Conservation (phyloP, 2,797 vertebrate genomes). For the Falco columbarius region DNA sequence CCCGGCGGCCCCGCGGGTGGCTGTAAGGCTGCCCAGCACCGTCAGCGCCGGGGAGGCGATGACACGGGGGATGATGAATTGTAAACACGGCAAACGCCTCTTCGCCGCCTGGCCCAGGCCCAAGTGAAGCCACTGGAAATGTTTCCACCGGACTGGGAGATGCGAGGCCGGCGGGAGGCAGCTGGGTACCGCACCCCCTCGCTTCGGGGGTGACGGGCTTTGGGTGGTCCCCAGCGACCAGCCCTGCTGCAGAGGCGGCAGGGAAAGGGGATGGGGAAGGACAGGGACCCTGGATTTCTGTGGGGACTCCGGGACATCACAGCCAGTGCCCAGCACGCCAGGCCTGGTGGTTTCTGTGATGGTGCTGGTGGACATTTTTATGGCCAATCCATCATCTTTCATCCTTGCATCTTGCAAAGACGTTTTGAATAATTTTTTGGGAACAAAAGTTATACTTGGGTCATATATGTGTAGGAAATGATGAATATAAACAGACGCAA, state of each 20-base stretch:
- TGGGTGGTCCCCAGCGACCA: rapidly evolving
- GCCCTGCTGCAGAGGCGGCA: not conserved
- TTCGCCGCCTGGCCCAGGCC: not conserved
- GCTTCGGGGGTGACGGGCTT: not conserved
- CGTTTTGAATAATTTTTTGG: not conserved
- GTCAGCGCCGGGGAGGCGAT: not conserved
- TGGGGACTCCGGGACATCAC: not conserved
- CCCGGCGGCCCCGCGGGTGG: rapidly evolving
- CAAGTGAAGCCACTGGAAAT: not conserved
- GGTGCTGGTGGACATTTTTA: not conserved
- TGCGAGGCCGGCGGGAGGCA: not conserved
- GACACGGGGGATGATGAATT: not conserved
- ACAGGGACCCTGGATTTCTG: not conserved
- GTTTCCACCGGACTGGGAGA: not conserved
- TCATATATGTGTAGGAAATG: not conserved
- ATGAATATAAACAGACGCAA: not conserved
- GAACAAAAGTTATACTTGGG: not conserved
- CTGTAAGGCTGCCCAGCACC: not conserved
- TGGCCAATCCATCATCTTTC: not conserved
- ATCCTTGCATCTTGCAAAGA: not conserved
- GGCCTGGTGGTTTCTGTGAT: not conserved
- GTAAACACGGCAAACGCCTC: not conserved
- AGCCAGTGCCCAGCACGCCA: rapidly evolving
- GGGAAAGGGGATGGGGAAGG: not conserved
- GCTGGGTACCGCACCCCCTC: not conserved